Evolutionary conservation across 2,797 vertebrate genomes (phyloP).

Genomic region (Allobates femoralis): DNA sequence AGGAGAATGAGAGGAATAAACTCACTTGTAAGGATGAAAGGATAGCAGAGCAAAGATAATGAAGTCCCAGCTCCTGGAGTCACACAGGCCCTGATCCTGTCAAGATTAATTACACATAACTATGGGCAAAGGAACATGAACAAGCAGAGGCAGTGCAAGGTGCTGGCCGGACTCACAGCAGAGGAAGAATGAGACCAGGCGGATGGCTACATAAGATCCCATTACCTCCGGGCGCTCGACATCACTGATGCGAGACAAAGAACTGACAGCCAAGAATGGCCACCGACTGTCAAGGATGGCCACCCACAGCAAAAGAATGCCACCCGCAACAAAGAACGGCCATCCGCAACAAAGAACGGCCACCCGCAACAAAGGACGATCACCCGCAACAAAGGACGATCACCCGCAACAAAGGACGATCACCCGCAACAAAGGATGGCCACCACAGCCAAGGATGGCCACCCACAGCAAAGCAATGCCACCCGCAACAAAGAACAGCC

Average conservation of each 20-base stretch:
- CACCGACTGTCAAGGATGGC: background rate
- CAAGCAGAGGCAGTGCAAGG: background rate
- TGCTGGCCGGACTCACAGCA: background rate
- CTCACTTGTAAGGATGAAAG: constrained; percentile 6
- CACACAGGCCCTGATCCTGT: constrained; percentile 25
- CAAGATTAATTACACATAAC: constrained; percentile 17
- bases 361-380: too few relatives aligned
- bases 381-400: too few relatives aligned
- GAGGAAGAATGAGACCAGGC: background rate
- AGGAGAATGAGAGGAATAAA: constrained; percentile 14
- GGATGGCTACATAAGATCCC: too few relatives aligned
- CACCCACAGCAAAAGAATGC: background rate
- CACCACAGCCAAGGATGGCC: background rate
- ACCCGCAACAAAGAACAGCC: too few relatives aligned
- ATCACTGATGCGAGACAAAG: background rate
- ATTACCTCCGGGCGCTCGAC: background rate
- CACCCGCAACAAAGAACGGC: background rate
- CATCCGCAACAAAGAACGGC: too few relatives aligned
- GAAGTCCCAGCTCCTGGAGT: constrained; percentile 6
- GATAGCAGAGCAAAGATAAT: constrained; percentile 1
- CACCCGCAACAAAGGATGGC: background rate
- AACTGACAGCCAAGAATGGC: background rate
- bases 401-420: too few relatives aligned
- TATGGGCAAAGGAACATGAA: background rate
- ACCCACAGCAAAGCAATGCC: too few relatives aligned